Evolutionary conservation across 30 jellyfish, hydroid and myxozoan species (phyloP), one percentile per base, ranked within the genome.

Genomic region (Rhopilema esculentum): DNA sequence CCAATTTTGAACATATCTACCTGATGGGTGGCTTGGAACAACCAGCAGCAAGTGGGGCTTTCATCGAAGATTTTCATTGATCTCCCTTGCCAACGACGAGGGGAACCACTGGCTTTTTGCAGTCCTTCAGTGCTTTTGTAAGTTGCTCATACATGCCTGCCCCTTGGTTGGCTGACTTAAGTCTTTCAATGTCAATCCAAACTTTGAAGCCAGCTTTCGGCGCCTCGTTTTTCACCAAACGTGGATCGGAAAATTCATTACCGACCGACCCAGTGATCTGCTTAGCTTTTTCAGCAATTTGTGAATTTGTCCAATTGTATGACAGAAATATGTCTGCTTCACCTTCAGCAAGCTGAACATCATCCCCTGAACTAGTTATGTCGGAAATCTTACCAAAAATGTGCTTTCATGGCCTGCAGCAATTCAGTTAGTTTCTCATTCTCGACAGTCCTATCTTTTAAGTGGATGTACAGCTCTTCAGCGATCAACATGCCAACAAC

Each of bases 21-120:
- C n/a, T n/a, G n/a, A n/a, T n/a, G n/a, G n/a, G n/a, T n/a, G n/a
- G n/a, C n/a, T 40, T 91, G 97, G 75, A 86, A 76, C 72, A 85
- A 96, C 97, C 85, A 75, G 21, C 95, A 86, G 74, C 97, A 91
- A 61, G 85, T 91, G 12, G 83, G 79, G 57, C 97, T 91, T 17
- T 79, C 65, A 8, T 96, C 95, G 48, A 85, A 91, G n/a, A n/a
- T n/a, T n/a, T n/a, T n/a, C n/a, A n/a, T n/a, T n/a, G n/a, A n/a
- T n/a, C n/a, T n/a, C n/a, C n/a, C 51, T 91, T 96, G n/a, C n/a
- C n/a, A n/a, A n/a, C n/a, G n/a, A n/a, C n/a, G n/a, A n/a, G n/a
- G 1, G 97, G 92, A 21, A 91, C 73, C 27, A 91, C 82, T 0
- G 77, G 92, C 77, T 91, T 91, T 20, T 95, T 88, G n/a, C n/a